phyloP scores from a whole-genome alignment of 1,140 invertebrate species.

The Halyomorpha halys region DNA sequence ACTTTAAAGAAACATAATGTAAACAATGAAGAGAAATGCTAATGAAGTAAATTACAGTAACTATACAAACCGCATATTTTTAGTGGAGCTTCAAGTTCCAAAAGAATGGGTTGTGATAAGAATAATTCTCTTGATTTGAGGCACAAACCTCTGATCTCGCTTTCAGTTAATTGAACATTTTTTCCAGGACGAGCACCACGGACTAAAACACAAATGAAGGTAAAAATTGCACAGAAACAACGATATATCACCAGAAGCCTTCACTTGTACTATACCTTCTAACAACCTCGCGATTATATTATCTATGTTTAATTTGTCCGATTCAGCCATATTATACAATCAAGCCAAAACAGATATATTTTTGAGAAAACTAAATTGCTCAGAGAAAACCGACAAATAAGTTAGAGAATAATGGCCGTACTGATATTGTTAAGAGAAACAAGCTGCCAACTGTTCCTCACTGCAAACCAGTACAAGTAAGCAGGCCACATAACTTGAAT shows the following conservation, averaged over 20 bases:
- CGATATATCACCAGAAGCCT: neutral
- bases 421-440: constrained; percentile 9
- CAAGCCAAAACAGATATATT: neutral
- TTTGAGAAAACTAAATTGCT: neutral
- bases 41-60: constrained; percentile 52
- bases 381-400: neutral
- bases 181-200: constrained; percentile 59
- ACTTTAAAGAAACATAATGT: no score
- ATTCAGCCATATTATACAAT: constrained; percentile 21
- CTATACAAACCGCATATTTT: constrained; percentile 40
- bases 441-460: neutral
- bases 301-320: constrained; percentile 33
- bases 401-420: constrained; percentile 6
- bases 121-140: constrained; percentile 49
- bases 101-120: constrained; percentile 57
- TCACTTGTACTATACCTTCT: constrained; percentile 29
- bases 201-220: constrained; percentile 37
- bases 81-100: constrained; percentile 42
- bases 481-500: no score
- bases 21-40: constrained; percentile 53
- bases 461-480: no score
- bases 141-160: constrained; percentile 44
- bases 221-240: constrained; percentile 15
- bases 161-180: constrained; percentile 61
- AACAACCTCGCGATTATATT: constrained; percentile 33